Conservation (phyloP, 2,888 invertebrate genomes). For the Chrysodeixis includens region DNA sequence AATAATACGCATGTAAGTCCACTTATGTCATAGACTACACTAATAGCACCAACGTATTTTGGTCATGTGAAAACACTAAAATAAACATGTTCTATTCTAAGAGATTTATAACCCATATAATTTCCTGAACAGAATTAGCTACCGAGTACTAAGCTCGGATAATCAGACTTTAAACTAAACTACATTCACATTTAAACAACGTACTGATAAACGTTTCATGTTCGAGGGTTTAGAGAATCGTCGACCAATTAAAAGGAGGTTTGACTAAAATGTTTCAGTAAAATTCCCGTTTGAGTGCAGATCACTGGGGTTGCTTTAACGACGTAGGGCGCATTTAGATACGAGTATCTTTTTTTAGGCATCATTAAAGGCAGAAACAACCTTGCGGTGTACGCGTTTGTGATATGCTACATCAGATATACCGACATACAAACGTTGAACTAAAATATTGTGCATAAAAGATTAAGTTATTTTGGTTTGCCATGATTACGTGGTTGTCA, state of each 20-base stretch:
- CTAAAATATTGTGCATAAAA: too few species aligned
- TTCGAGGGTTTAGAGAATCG: conserved; percentile 45
- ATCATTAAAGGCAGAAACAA: background rate
- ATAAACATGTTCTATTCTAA: conserved; percentile 1
- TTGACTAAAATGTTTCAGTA: conserved; percentile 43
- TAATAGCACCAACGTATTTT: background rate
- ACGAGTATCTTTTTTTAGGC: background rate
- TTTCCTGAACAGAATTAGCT: conserved; percentile 17
- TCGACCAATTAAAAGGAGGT: conserved; percentile 39
- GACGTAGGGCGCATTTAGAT: background rate
- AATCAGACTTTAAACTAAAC: conserved; percentile 22
- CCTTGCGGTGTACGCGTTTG: too few species aligned
- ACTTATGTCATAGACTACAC: conserved; percentile 8
- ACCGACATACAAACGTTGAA: too few species aligned
- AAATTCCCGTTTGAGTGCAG: background rate
- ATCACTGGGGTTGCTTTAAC: background rate
- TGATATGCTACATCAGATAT: too few species aligned
- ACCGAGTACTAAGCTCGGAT: conserved; percentile 35
- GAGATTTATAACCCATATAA: background rate
- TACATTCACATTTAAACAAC: conserved; percentile 37
- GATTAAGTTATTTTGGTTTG: too few species aligned
- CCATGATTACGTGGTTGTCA: too few species aligned
- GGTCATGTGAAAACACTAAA: background rate
- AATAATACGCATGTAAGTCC: background rate
- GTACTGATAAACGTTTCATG: conserved; percentile 33